phyloP scores from a whole-genome alignment of 2,888 invertebrate genomes.

The Caenorhabditis zanzibari region DNA sequence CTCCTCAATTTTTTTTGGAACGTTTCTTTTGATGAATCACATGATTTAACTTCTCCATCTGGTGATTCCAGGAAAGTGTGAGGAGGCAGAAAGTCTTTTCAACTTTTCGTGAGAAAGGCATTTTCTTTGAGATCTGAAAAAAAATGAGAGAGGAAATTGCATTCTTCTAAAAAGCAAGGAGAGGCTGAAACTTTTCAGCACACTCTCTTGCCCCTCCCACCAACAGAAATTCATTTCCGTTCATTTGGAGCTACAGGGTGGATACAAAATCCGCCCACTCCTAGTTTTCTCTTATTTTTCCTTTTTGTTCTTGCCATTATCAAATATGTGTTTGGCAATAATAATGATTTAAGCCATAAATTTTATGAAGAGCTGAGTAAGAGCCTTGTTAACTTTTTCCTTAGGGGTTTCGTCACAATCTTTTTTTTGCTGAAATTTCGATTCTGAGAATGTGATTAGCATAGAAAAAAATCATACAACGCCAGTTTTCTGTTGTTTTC shows the following conservation, averaged over 20 bases:
- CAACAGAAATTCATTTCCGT: slow-evolving; percentile 21
- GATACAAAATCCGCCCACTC: slow-evolving; percentile 27
- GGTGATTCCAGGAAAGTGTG: not conserved
- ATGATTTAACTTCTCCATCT: not conserved
- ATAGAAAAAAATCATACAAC: too few species aligned
- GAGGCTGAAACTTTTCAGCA: slow-evolving; percentile 15
- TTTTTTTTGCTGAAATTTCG: not conserved
- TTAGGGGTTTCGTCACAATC: slow-evolving; percentile 6
- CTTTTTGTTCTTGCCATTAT: not conserved
- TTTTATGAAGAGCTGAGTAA: slow-evolving; percentile 18
- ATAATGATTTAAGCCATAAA: slow-evolving; percentile 4
- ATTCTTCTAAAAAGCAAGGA: not conserved
- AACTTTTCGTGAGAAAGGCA: not conserved
- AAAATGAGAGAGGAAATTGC: slow-evolving; percentile 16
- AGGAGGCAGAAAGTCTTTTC: not conserved
- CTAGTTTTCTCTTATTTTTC: not conserved
- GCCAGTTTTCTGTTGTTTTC: too few species aligned
- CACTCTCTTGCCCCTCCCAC: not conserved
- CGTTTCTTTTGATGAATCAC: not conserved
- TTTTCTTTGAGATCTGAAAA: not conserved
- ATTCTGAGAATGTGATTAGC: not conserved
- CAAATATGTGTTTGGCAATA: not conserved
- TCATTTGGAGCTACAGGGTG: slow-evolving; percentile 15
- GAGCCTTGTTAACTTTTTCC: not conserved
- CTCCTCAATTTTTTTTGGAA: slow-evolving; percentile 15